Evolutionary conservation across 1,140 invertebrate genomes (phyloP).

Genomic region (Heliconius eleuchia): DNA sequence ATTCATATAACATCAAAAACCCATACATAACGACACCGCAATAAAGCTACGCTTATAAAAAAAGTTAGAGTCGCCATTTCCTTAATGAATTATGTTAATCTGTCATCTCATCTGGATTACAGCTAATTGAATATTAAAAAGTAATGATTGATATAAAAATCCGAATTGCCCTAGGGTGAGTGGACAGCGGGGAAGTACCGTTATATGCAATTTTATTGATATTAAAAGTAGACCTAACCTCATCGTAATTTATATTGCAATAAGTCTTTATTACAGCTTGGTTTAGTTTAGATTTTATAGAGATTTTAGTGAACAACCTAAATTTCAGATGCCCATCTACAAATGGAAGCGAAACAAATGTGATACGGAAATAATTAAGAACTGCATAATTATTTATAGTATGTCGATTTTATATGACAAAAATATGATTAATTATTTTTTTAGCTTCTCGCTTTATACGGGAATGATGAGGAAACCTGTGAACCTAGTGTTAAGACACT

Average conservation of each 20-base stretch:
- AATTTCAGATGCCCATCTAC: no score
- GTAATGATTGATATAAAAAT: slow-evolving; percentile 45
- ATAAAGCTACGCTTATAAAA: slow-evolving; percentile 34
- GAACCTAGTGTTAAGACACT: no score
- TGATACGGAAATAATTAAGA: no score
- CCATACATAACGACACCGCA: neutral
- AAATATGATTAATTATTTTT: no score
- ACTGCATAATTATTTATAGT: no score
- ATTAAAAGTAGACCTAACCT: slow-evolving; percentile 1
- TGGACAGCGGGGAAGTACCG: slow-evolving; percentile 19
- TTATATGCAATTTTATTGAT: slow-evolving; percentile 9
- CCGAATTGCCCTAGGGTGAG: slow-evolving; percentile 28
- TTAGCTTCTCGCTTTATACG: no score
- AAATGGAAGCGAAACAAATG: no score
- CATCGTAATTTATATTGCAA: slow-evolving; percentile 3
- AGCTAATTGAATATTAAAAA: slow-evolving; percentile 49
- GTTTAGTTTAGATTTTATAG: no score
- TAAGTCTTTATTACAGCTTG: neutral
- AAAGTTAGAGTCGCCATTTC: slow-evolving; percentile 54
- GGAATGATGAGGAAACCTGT: no score
- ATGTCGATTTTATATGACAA: no score
- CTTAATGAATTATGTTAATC: slow-evolving; percentile 54
- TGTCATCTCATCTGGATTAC: slow-evolving; percentile 50
- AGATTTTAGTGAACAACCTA: no score
- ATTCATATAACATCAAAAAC: neutral